Evolutionary conservation across 2,113 vertebrate genomes (phyloP), one percentile per base, ranked within the genome.

Genomic region (Sigmodon hispidus): DNA sequence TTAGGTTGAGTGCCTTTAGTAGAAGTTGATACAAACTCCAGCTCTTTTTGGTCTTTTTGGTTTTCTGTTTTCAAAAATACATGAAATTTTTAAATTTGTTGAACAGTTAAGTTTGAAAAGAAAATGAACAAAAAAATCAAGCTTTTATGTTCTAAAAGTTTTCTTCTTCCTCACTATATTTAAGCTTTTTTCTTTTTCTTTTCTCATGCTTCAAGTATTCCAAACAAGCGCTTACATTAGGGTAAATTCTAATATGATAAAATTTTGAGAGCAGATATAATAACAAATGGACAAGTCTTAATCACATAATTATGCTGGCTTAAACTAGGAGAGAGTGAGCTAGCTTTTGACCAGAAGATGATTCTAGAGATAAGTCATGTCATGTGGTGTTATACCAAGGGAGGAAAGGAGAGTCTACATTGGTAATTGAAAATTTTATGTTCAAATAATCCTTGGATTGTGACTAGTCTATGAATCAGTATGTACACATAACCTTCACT

Each of bases 61-160:
- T 84, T 93, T 90, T 92, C 31, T 70, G 7, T 72, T 73, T 87
- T 83, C 70, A 95, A 55, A 77, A 59, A 72, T 86, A 87, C 90
- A 19, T 50, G 61, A 93, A 89, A 89, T 93, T 94, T 67, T 61
- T 19, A 91, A 72, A 61, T 77, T 95, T 69, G 75, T 81, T 36
- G 6, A 86, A 5, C 61, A 90, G 40, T 91, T 26, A 45, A 61
- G 75, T 91, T 80, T 87, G 26, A 93, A 52, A 91, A 31, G 5
- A 87, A 95, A 76, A 90, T 67, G 15, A 3, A 73, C 48, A 52
- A 45, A 92, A 45, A 92, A 86, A 31, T 65, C n/a, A 43, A 0
- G 16, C 36, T 77, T 89, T 80, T 84, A 65, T 50, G 10, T 77
- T 89, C 40, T 50, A 89, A n/a, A 89, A n/a, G 29, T 31, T 79